A percentile compares a stretch with the other conserved stretches of the same genome.
Conservation (phyloP, 2,113 vertebrate species). For the Heliornis fulica region DNA sequence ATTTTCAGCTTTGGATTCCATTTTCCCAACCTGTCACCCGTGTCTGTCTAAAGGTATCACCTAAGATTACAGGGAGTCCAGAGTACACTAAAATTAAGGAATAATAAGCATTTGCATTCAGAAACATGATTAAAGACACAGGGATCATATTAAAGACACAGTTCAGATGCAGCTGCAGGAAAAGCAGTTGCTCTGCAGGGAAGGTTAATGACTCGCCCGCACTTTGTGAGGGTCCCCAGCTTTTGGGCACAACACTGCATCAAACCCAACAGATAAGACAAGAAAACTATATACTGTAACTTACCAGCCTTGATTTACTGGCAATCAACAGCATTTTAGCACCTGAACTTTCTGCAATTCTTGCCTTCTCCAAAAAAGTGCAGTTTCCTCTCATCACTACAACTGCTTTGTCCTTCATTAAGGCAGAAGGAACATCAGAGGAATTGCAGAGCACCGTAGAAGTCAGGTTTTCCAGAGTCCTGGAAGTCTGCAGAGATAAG, state of each 20-base stretch:
- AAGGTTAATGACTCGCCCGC: background rate
- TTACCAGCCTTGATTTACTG: conserved; percentile 78
- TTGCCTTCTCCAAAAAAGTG: conserved; percentile 82
- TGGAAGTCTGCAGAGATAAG: conserved; percentile 66
- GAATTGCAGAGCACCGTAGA: conserved; percentile 76
- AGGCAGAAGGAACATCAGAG: conserved; percentile 62
- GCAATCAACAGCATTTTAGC: conserved; percentile 84
- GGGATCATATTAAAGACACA: too few species aligned
- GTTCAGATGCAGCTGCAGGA: too few species aligned
- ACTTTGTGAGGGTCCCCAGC: background rate
- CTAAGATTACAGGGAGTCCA: background rate
- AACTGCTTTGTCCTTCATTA: conserved; percentile 78
- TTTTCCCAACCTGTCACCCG: background rate
- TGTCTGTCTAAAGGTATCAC: background rate
- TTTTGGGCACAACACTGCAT: background rate
- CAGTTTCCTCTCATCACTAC: conserved; percentile 86
- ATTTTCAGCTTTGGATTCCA: background rate
- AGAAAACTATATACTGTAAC: background rate
- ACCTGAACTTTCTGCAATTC: conserved; percentile 78
- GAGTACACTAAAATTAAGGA: background rate
- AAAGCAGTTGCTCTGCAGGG: background rate
- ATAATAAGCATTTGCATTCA: background rate
- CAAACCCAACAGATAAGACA: rapidly evolving
- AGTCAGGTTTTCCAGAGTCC: conserved; percentile 79
- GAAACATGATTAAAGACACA: too few species aligned